Base-by-base conservation (phyloP, 2,113 vertebrate genomes). In the Spermophilus dauricus region DNA sequence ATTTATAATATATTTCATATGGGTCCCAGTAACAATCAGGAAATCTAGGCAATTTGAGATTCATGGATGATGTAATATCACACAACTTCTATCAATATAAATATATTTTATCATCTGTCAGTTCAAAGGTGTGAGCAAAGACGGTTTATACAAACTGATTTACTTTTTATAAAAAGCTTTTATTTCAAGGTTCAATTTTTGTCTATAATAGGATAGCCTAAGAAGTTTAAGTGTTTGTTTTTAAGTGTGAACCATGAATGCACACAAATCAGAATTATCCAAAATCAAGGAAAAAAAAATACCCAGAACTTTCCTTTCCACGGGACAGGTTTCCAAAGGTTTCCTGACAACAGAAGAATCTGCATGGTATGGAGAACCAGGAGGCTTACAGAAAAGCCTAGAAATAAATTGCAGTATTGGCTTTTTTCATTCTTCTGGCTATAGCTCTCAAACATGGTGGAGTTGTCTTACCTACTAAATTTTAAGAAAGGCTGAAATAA, bases 41-140 rank as follows among this genome's bases (percentile, higher is more conserved):
- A 96, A 91, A 72, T 67, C 67, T 42, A 75, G 81, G 76, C 8
- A 42, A 80, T 56, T 81, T 82, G 24, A 75, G 89, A 89, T 81
- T 56, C 22, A 58, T 30, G 16, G 16, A 75, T 37, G 83, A 37
- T 24, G 11, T 18, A 51, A 22, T 7, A 39, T 65, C 20, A n/a
- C 13, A 85, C 78, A 48, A 4, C 4, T 88, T 42, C 26, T 39
- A 7, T 32, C 3, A 26, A 8, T 39, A 61, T 39, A 73, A 77
- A 80, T 37, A 65, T 42, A 22, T 56, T 81, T 45, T 72, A 37
- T 73, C 30, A 45, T 69, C 32, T 67, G 42, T 56, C 65, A 58
- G 18, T 88, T 16, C 10, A 18, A 76, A n/a, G 20, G 32, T 81
- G 28, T 95, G 8, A 13, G 18, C 5, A 70, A 85, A 85, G 14